Evolutionary conservation across 1,140 invertebrate species (phyloP).

Genomic region (Aphis gossypii): DNA sequence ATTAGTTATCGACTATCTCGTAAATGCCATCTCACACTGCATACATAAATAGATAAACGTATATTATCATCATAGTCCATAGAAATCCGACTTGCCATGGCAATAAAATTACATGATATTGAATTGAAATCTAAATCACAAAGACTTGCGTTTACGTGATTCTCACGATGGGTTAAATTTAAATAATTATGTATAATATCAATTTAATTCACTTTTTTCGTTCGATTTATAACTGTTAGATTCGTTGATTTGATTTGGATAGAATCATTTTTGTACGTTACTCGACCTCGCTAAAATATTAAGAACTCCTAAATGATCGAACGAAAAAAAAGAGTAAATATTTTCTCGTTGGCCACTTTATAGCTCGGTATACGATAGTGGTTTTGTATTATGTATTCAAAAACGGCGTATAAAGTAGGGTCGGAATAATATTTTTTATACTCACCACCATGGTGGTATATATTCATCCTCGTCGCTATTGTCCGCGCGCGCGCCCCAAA

Average conservation of each 20-base stretch:
- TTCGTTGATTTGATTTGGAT: too few relatives aligned
- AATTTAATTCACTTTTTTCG: background rate
- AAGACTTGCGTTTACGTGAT: background rate
- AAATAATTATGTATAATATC: background rate
- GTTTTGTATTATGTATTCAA: background rate
- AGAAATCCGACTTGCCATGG: background rate
- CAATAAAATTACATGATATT: background rate
- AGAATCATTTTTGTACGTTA: background rate
- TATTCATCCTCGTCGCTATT: background rate
- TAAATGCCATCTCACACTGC: background rate
- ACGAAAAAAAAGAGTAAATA: background rate
- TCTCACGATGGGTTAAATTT: background rate
- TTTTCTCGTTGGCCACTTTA: background rate
- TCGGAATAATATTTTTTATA: conserved; percentile 9
- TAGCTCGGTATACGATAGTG: background rate
- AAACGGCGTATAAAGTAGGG: background rate
- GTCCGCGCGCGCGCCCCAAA: background rate
- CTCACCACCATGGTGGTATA: background rate
- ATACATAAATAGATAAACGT: background rate
- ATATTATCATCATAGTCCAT: background rate
- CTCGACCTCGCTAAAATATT: background rate
- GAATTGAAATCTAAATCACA: background rate
- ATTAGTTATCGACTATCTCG: background rate
- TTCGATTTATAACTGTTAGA: background rate
- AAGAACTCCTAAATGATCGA: background rate